Base-by-base conservation (phyloP, 2,888 invertebrate species). In the Drosophila histrio region DNA sequence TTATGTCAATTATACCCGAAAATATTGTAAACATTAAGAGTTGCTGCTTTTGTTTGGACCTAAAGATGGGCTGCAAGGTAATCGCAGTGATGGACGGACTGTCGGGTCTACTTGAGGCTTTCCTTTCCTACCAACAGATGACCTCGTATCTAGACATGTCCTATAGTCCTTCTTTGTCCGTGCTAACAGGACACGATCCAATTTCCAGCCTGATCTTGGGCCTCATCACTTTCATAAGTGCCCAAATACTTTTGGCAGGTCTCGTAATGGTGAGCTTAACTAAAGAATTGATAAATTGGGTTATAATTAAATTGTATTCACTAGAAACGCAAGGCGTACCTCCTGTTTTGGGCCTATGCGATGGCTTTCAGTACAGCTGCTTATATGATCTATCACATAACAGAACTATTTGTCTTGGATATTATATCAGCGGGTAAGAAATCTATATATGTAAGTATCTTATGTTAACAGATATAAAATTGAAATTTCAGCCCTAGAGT, bases 21-120 rank as follows among this genome's bases (percentile, higher is more conserved):
- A 34, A 43, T n/a, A 21, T 59, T 8, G 19, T 17, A 3, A 39
- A 52, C 13, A 4, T 72, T 0, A 57, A 26, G 9, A 82, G 17
- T 7, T 83, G 77, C 19, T 83, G 69, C 2, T 75, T 8, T n/a
- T 36, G 62, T 1, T 53, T 66, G 22, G 30, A 56, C 39, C 11
- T 86, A 19, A 41, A 62, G 9, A 0, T 41, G 17, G 80, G 78
- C 38, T 78, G 80, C 39, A 64, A 59, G 6, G 2, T 86, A 2
- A 86, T 84, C 47, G 78, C 63, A 3, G 0, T 68, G 0, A 21
- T 68, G 0, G 66, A 86, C n/a, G 53, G 34, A 0, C 0, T 76
- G 1, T 15, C 28, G 1, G 62, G 67, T 0, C 4, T 77, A 2
- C 2, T 52, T 4, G 53, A 76, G 34, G 32, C 67, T 0, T 52